Evolutionary conservation across 2,888 invertebrate genomes (phyloP), one percentile per base, ranked within the genome.

Genomic region (Microplitis manilae): DNA sequence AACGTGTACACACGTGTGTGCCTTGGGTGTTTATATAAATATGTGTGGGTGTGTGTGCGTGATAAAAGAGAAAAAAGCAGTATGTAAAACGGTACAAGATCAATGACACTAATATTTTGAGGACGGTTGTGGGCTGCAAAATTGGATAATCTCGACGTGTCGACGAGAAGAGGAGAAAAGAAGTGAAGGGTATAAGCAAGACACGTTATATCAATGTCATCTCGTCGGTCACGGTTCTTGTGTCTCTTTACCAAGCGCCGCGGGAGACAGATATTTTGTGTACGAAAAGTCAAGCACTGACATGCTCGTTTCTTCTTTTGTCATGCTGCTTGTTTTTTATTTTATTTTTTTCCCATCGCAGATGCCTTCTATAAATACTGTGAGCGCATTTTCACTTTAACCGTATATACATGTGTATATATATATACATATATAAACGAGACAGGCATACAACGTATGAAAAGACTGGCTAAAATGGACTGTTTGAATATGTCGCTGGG

Each of bases 21-120:
- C 6, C 6, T 62, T 17, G 17, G 15, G 65, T 65, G 38, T 65
- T 30, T 79, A 81, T 86, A 84, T 88, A 87, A 87, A 85, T 88
- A 87, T 88, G 86, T 86, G 85, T 15, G 15, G n/a, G n/a, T 62
- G 17, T 62, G 62, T 20, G 65, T 30, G 38, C 30, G 38, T 13
- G 38, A 30, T 7, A 30, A 38, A 65, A 38, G 38, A 65, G 62
- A 65, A 65, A 65, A 65, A 38, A 59, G 15, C 13, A 50, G 50
- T 50, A 50, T 50, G 50, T 50, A 50, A 50, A 50, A 50, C 50
- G 50, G 50, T 50, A 50, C 50, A 70, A 50, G 50, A 70, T 50
- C 41, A 70, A 68, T 65, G 70, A 30, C 50, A 60, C 50, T 41
- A 8, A 60, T 50, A 70, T 70, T 50, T 70, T 20, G 15, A 50